A percentile compares a stretch with the other conserved stretches of the same genome.
Conservation (phyloP, 2,797 vertebrate species). For the Tiaroga cobitis region DNA sequence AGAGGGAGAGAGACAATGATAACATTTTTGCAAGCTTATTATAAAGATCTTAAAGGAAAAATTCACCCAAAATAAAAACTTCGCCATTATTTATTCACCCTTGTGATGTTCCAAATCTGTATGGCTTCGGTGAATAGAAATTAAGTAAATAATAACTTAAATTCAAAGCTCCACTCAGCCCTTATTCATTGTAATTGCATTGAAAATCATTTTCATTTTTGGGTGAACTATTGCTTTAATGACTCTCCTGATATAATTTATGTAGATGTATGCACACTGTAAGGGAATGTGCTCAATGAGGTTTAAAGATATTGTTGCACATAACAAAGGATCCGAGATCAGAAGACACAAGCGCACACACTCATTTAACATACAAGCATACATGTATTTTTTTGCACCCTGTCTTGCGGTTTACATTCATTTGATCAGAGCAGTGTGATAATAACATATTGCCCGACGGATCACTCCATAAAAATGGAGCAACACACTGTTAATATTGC, state of each 20-base stretch:
- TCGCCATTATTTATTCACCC: not conserved
- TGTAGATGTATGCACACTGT: not conserved
- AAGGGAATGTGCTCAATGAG: not conserved
- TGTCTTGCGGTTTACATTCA: not conserved
- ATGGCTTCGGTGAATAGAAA: not conserved
- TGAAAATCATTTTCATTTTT: not conserved
- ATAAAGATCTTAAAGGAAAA: slow-evolving; percentile 12
- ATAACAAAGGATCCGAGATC: not conserved
- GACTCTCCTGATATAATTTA: not conserved
- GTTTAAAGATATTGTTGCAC: not conserved
- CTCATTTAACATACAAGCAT: not conserved
- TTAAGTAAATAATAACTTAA: not conserved
- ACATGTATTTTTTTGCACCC: not conserved
- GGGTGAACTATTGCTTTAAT: slow-evolving; percentile 1
- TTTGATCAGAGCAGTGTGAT: slow-evolving; percentile 13
- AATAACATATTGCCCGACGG: not conserved
- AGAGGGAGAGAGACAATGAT: not conserved
- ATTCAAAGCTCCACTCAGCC: not conserved
- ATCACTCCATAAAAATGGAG: slow-evolving; percentile 10
- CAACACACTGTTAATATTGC: not conserved
- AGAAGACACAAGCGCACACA: slow-evolving; percentile 4
- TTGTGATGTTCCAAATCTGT: not conserved
- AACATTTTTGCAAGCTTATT: not conserved
- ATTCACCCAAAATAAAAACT: not conserved
- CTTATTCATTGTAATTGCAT: not conserved